phyloP scores from a whole-genome alignment of 2,888 invertebrate genomes.

The Apeira syringaria region DNA sequence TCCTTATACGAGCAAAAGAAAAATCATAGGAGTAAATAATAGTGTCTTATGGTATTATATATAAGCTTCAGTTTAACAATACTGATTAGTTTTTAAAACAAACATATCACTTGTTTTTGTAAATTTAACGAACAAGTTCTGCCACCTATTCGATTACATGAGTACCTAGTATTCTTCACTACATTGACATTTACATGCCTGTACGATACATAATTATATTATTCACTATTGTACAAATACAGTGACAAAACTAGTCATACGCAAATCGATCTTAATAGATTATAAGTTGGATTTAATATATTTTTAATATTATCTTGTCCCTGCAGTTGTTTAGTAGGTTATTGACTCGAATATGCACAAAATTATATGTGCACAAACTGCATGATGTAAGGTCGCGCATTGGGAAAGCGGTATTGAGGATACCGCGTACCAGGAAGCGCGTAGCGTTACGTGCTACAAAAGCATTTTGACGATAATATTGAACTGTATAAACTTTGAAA shows the following conservation, averaged over 20 bases:
- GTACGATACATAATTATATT: not conserved
- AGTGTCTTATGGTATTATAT: too few relatives aligned
- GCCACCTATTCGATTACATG: too few relatives aligned
- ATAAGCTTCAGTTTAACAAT: too few relatives aligned
- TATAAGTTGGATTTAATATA: constrained; percentile 17
- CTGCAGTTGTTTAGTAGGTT: constrained; percentile 24
- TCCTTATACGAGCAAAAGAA: too few relatives aligned
- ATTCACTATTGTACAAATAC: constrained; percentile 14
- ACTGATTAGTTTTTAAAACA: too few relatives aligned
- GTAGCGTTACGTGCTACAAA: not conserved
- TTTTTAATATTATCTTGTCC: constrained; percentile 20
- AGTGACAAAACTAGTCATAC: constrained; percentile 26
- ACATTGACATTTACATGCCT: not conserved
- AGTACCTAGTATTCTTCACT: too few relatives aligned
- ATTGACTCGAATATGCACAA: constrained; percentile 33
- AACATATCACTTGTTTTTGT: too few relatives aligned
- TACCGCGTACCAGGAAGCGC: not conserved
- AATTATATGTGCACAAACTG: constrained; percentile 41
- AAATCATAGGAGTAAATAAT: too few relatives aligned
- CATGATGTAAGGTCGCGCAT: constrained; percentile 11
- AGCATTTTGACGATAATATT: too few relatives aligned
- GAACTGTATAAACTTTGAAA: too few relatives aligned
- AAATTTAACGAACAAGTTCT: too few relatives aligned
- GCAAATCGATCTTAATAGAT: constrained; percentile 29
- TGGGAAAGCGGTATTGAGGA: not conserved